Evolutionary conservation across 2,888 invertebrate genomes (phyloP).

Genomic region (Ophion slaviceki): DNA sequence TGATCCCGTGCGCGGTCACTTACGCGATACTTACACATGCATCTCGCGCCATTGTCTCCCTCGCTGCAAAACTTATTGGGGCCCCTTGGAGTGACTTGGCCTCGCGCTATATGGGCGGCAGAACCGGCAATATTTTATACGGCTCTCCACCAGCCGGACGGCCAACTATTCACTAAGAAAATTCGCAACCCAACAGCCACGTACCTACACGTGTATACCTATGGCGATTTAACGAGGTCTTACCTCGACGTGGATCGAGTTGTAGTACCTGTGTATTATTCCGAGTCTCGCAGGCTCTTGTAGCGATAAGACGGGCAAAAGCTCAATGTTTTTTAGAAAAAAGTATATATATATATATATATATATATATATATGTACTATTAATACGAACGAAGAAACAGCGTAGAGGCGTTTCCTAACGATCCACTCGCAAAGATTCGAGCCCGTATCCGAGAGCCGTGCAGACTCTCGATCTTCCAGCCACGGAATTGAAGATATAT

Average conservation of each 20-base stretch:
- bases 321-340: conserved; percentile 41
- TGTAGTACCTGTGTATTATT: conserved; percentile 15
- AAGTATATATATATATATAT: conserved; percentile 25
- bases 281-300: conserved; percentile 15
- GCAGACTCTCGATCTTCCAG: conserved; percentile 43
- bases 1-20: no score
- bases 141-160: conserved; percentile 25
- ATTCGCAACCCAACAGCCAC: conserved; percentile 38
- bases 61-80: background rate
- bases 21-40: background rate
- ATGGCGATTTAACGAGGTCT: conserved; percentile 46
- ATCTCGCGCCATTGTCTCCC: conserved; percentile 1
- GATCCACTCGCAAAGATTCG: conserved; percentile 51
- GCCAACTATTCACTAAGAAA: conserved; percentile 24
- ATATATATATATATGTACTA: conserved; percentile 10
- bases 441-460: conserved; percentile 22
- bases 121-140: conserved; percentile 67
- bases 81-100: conserved; percentile 68
- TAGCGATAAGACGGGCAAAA: conserved; percentile 39
- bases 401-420: conserved; percentile 53
- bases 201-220: conserved; percentile 7
- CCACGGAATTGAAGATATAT: conserved; percentile 26
- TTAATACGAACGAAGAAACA: conserved; percentile 30
- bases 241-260: conserved; percentile 29
- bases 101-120: conserved; percentile 65